Evolutionary conservation across 2,113 vertebrate genomes (phyloP), one percentile per base, ranked within the genome.

Genomic region (Dicentrarchus labrax): DNA sequence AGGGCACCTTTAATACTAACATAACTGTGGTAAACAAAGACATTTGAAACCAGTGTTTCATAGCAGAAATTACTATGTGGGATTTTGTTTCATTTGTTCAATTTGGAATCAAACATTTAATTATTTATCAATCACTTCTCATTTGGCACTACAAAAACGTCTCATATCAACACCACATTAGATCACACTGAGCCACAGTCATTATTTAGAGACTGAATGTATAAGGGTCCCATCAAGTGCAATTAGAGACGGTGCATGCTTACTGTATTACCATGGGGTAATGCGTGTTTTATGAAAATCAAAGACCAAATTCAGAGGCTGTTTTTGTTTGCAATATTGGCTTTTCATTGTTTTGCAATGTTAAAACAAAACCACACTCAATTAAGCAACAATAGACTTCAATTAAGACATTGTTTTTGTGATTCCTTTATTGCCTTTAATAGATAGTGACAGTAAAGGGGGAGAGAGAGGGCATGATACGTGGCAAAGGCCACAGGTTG

Each of bases 261-360:
- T 60, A 30, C 30, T 30, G 30, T 30, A 65, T 78, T 62, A 57
- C 59, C 21, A 22, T 24, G 36, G 24, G 17, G 15, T 47, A 56
- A 82, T 59, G 8, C 73, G 15, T 5, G 19, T 39, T 80, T 65
- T 19, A 76, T 78, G 66, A 56, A 22, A 64, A 76, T 79, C 12
- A 76, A 72, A 47, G 13, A 2, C 5, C 4, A 53, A 45, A 60
- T 47, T 30, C 36, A 11, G 8, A 24, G 9, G 36, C 54, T 64
- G 30, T 59, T 74, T 57, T 47, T 56, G 41, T 72, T 65, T 43
- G 24, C 50, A 62, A 47, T 30, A 61, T 39, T 78, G 54, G 10
- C 12, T 54, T 82, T 76, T 41, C 6, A 59, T 75, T 77, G 17
- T 66, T 77, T 62, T 51, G 30, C 39, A 53, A 22, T 59, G 5